These are phyloP conservation scores for Petrosia ficiformis DNA, from an alignment of 37 sponge, comb jelly and placozoan species.

Conservation along the genomic window DNA sequence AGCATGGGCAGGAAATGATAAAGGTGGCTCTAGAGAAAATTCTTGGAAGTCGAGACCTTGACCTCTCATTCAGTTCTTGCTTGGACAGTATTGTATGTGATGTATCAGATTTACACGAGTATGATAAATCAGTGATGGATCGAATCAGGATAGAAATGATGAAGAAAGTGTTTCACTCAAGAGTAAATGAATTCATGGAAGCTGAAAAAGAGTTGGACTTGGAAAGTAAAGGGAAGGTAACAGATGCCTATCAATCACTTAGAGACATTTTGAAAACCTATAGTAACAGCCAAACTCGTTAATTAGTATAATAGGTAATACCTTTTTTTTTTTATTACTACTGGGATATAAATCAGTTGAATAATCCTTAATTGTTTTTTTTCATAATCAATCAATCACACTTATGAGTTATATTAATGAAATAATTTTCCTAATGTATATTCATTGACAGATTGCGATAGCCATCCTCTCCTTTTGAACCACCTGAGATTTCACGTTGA, in stretches of 20 bases:
- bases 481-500: not conserved
- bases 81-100: not conserved
- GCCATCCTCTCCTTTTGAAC: not conserved
- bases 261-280: constrained; percentile 3
- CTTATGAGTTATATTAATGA: too few relatives aligned
- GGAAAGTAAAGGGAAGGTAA: constrained; percentile 6
- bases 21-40: not conserved
- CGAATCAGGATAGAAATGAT: not conserved
- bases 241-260: constrained; percentile 7
- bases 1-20: constrained; percentile 1
- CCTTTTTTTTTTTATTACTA: too few relatives aligned
- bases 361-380: too few relatives aligned
- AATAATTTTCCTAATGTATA: too few relatives aligned
- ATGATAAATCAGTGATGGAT: too few relatives aligned
- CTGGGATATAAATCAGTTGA: too few relatives aligned
- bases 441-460: not conserved
- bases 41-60: not conserved
- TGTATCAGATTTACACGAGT: too few relatives aligned
- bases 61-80: not conserved
- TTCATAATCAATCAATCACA: too few relatives aligned
- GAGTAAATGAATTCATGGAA: constrained; percentile 15
- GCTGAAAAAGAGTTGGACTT: constrained; percentile 11
- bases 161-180: constrained; percentile 4
- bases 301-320: too few relatives aligned
- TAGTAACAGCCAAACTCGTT: not conserved